phyloP scores from a whole-genome alignment of 2,797 vertebrate genomes.

The Craterocephalus amniculus region DNA sequence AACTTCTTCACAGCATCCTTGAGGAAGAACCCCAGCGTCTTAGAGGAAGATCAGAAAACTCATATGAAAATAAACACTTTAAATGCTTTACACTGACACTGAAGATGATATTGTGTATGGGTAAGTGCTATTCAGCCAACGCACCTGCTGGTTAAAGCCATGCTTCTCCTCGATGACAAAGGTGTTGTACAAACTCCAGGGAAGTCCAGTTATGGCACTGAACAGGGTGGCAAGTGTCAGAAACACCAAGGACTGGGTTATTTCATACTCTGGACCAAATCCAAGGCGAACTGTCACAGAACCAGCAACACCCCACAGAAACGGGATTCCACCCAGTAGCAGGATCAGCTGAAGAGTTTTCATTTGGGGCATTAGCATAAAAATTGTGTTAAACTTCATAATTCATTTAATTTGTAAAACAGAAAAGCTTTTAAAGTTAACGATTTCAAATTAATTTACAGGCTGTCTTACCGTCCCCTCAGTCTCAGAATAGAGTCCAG shows the following conservation, averaged over 20 bases:
- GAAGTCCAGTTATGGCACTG: slow-evolving; percentile 94
- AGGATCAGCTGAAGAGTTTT: slow-evolving; percentile 88
- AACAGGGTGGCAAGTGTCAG: slow-evolving; percentile 93
- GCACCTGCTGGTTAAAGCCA: slow-evolving; percentile 98
- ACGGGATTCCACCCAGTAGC: slow-evolving; percentile 94
- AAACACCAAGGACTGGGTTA: slow-evolving; percentile 92
- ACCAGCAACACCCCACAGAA: slow-evolving; percentile 91
- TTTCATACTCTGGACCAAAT: slow-evolving; percentile 92
- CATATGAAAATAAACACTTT: not conserved
- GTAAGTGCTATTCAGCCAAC: not conserved
- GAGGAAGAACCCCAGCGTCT: slow-evolving; percentile 96
- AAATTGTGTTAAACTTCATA: not conserved
- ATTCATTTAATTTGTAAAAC: not conserved
- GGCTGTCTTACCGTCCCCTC: slow-evolving; percentile 91
- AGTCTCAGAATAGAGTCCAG: slow-evolving; percentile 94
- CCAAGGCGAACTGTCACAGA: slow-evolving; percentile 84
- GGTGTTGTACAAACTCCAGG: slow-evolving; percentile 97
- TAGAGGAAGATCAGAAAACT: slow-evolving; percentile 41
- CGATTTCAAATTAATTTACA: not conserved
- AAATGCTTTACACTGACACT: not conserved
- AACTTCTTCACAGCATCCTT: slow-evolving; percentile 98
- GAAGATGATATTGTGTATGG: not conserved
- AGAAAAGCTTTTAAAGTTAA: not conserved
- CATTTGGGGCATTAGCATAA: not conserved
- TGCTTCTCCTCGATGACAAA: slow-evolving; percentile 99